These are phyloP conservation scores for Heterodera schachtii DNA, from an alignment of 1,140 invertebrate species.

Conservation along the genomic window DNA sequence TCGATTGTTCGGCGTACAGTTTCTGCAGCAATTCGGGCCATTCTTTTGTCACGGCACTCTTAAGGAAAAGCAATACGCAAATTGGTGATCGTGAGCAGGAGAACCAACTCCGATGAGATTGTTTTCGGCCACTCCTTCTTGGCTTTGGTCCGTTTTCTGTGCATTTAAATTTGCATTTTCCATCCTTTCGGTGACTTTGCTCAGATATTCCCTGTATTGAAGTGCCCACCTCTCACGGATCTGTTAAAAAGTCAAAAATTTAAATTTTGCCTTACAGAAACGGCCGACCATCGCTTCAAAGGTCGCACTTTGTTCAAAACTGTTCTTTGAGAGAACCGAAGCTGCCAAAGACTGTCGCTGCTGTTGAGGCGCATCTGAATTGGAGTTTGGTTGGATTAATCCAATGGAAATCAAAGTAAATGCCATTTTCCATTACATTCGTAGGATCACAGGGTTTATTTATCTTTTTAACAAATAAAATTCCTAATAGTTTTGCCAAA, in stretches of 20 bases:
- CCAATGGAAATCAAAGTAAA: too few species aligned
- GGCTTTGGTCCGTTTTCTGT: neutral
- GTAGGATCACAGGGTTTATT: too few species aligned
- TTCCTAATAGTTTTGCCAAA: too few species aligned
- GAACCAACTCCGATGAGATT: neutral
- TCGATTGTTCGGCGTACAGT: slow-evolving; percentile 18
- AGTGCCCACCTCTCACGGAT: slow-evolving; percentile 24
- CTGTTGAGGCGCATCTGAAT: neutral
- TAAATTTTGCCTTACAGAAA: neutral
- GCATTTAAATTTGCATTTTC: slow-evolving; percentile 4
- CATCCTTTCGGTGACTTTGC: slow-evolving; percentile 15
- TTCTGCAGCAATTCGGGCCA: slow-evolving; percentile 31
- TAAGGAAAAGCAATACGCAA: slow-evolving; percentile 1
- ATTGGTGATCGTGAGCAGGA: neutral
- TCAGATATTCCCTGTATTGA: slow-evolving; percentile 16
- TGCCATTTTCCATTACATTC: too few species aligned
- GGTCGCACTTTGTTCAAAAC: slow-evolving; percentile 29
- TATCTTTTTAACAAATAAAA: too few species aligned
- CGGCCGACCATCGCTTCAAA: slow-evolving; percentile 27
- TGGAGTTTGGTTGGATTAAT: neutral
- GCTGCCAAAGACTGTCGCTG: slow-evolving; percentile 20
- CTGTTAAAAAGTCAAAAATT: neutral
- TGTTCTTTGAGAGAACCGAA: slow-evolving; percentile 30
- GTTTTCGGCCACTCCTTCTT: neutral
- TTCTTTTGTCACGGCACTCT: slow-evolving; percentile 13